These are phyloP conservation scores for Synanthedon andrenaeformis DNA, from an alignment of 2,888 invertebrate genomes.

Conservation along the genomic window DNA sequence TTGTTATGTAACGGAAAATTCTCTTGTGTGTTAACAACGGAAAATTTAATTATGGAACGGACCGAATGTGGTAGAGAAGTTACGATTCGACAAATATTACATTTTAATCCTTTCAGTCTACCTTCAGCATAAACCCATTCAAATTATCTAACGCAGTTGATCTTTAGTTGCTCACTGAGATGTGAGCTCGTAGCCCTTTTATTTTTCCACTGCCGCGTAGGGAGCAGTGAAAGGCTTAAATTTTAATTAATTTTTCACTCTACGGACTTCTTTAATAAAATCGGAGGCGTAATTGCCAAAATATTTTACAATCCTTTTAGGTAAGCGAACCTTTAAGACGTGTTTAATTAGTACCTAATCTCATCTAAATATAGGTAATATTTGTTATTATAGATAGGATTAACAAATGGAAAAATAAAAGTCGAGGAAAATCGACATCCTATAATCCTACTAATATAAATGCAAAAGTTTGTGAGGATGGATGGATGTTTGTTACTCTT, in stretches of 20 bases:
- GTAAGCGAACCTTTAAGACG: slow-evolving; percentile 32
- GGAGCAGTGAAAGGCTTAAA: slow-evolving; percentile 52
- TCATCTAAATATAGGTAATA: background rate
- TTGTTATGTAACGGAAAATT: too few species aligned
- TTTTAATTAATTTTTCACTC: slow-evolving; percentile 67
- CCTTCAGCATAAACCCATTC: slow-evolving; percentile 48
- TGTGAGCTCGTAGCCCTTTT: slow-evolving; percentile 46
- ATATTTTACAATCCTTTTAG: slow-evolving; percentile 49
- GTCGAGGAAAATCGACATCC: too few species aligned
- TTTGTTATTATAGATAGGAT: background rate
- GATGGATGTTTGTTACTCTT: too few species aligned
- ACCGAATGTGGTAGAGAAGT: too few species aligned
- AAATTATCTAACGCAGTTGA: slow-evolving; percentile 55
- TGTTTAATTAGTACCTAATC: slow-evolving; percentile 34
- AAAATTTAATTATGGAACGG: too few species aligned
- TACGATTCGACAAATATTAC: slow-evolving; percentile 4
- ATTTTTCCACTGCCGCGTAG: slow-evolving; percentile 40
- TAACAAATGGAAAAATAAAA: background rate
- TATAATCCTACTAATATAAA: too few species aligned
- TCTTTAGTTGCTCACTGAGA: slow-evolving; percentile 63
- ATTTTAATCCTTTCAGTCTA: slow-evolving; percentile 25
- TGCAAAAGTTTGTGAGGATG: too few species aligned
- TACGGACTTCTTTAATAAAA: slow-evolving; percentile 52
- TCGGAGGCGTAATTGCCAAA: slow-evolving; percentile 49
- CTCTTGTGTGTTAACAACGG: too few species aligned